Evolutionary conservation across 2,113 vertebrate genomes (phyloP).

Genomic region (Oenanthe oenanthe): DNA sequence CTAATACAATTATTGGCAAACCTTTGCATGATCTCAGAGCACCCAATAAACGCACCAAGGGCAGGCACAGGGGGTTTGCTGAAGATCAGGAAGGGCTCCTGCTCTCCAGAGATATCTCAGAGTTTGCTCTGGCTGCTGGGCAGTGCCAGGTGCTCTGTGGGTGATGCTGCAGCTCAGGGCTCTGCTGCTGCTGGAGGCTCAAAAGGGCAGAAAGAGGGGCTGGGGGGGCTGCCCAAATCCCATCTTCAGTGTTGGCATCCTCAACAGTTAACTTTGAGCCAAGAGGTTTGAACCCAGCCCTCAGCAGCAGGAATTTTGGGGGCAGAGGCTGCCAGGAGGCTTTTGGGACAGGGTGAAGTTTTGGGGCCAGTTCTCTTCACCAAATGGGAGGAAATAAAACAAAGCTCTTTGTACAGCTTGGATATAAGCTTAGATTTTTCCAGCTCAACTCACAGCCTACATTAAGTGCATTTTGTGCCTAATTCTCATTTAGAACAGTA

Average conservation of each 20-base stretch:
- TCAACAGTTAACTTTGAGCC: background rate
- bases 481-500: background rate
- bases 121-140: background rate
- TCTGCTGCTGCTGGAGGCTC: background rate
- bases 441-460: background rate
- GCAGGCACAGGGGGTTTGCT: background rate
- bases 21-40: background rate
- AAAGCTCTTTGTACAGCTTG: background rate
- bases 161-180: background rate
- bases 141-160: fast-evolving
- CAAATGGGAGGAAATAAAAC: background rate
- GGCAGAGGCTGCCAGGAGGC: background rate
- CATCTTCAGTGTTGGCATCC: background rate
- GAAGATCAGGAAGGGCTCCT: background rate
- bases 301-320: background rate
- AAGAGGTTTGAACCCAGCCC: background rate
- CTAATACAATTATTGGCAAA: background rate
- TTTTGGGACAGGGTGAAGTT: background rate
- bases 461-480: background rate
- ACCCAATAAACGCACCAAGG: background rate
- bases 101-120: fast-evolving
- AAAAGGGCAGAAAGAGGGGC: background rate
- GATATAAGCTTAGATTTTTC: background rate
- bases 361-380: background rate
- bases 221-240: background rate